Evolutionary conservation across 2,797 vertebrate genomes (phyloP).

Genomic region (Galaxias olidus): DNA sequence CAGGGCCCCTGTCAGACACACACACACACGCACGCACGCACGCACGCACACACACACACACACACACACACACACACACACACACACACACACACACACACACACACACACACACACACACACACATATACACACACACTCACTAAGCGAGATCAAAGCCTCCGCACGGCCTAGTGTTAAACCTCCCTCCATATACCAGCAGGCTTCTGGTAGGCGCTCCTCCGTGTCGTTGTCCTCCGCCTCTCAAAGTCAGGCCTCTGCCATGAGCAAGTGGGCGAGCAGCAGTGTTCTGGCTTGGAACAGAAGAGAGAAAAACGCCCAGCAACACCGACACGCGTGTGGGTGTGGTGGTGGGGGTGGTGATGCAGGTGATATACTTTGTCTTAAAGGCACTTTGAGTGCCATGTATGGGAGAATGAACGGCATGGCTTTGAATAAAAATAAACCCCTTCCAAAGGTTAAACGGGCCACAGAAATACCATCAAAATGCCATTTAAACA

Average conservation of each 20-base stretch:
- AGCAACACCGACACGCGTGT: constrained; percentile 27
- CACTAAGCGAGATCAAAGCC: not conserved
- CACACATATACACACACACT: not conserved
- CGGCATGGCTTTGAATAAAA: constrained; percentile 61
- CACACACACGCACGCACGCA: not conserved
- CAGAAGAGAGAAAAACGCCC: constrained; percentile 29
- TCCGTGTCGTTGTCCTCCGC: not conserved
- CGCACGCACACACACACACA: not conserved
- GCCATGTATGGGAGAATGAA: constrained; percentile 54
- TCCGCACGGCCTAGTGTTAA: not conserved
- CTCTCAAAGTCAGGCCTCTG: not conserved
- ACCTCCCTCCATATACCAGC: not conserved
- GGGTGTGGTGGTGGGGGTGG: constrained; percentile 16
- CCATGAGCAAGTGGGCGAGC: not conserved
- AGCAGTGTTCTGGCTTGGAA: too few relatives aligned
- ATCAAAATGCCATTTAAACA: constrained; percentile 77
- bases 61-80: not conserved
- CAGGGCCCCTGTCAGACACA: not conserved
- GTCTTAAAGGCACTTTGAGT: too few relatives aligned
- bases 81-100: not conserved
- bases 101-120: not conserved
- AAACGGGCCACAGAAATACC: constrained; percentile 77
- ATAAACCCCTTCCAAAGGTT: constrained; percentile 68
- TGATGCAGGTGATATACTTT: constrained; percentile 15
- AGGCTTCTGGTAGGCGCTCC: not conserved